Base-by-base conservation (phyloP, 2,888 invertebrate genomes). In the Cacoxenus indagator region DNA sequence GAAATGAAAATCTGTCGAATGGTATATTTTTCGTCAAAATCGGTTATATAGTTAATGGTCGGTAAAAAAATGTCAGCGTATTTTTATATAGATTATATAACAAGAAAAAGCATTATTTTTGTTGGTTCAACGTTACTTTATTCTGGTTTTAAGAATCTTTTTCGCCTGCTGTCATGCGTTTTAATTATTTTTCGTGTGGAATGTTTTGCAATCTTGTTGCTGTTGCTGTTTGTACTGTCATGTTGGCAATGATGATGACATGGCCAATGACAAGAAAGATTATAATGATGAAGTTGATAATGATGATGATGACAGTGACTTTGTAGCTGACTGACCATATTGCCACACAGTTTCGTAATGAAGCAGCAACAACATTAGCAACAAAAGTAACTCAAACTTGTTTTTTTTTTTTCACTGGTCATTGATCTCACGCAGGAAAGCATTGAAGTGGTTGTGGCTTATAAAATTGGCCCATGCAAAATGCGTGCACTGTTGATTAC, bases 181-280 rank as follows among this genome's bases (percentile, higher is more conserved):
- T 80, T 80, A 80, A 80, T 80, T 83, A 80, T 82, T 82, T 83
- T 76, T 76, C 75, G 83, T 80, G 71, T 75, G 66, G 54, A 48
- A 55, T 67, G 64, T 68, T 65, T 67, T 68, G 43, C 69, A n/a
- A n/a, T n/a, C n/a, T n/a, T 68, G 55, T 67, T 72, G 70, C 70
- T 69, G 70, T 71, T 73, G 72, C 73, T 78, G 77, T 51, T 22
- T 67, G 55, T 68, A 55, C 66, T 68, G 70, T 67, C 68, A 67
- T 69, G 65, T 65, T 59, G 61, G 64, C 67, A 61, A 71, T 59
- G 43, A 64, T 46, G 54, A 17, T 48, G 4, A 70, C 68, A 46
- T 54, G 62, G 64, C 64, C 27, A 67, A 67, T 71, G 68, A 67
- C 64, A 43, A 54, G 37, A 19, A 37, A 51, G 62, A 67, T 43